Evolutionary conservation across 2,888 invertebrate species (phyloP).

Genomic region (Pristionchus mayeri): DNA sequence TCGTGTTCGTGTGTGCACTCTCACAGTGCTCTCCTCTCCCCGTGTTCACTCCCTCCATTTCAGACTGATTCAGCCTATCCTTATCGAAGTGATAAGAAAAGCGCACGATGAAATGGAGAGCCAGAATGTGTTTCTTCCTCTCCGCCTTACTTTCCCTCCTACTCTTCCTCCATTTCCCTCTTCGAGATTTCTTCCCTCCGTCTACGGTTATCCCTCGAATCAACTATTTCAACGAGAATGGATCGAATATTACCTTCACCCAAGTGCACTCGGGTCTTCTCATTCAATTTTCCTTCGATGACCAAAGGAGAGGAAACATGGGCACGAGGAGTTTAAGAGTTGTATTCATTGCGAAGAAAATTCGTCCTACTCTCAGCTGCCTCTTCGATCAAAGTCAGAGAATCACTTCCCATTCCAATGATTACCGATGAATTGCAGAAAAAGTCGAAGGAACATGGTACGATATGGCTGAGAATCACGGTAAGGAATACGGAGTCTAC

Average conservation of each 20-base stretch:
- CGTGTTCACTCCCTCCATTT: too few relatives aligned
- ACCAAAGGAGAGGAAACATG: conserved; percentile 20
- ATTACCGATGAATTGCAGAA: not conserved
- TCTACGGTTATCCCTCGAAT: not conserved
- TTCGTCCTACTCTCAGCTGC: not conserved
- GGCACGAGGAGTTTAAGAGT: not conserved
- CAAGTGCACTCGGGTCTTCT: too few relatives aligned
- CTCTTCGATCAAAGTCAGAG: conserved; percentile 19
- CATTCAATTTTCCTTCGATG: conserved; percentile 45
- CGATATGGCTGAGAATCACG: conserved; percentile 35
- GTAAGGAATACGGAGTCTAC: not conserved
- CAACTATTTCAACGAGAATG: not conserved
- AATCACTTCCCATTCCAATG: not conserved
- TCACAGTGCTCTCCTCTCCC: too few relatives aligned
- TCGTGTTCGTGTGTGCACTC: too few relatives aligned
- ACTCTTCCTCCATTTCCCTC: not conserved
- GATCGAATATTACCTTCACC: too few relatives aligned
- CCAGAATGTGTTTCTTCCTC: not conserved
- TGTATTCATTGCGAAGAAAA: not conserved
- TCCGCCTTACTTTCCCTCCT: not conserved
- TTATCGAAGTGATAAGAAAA: too few relatives aligned
- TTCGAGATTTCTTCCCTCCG: not conserved
- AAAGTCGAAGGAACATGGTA: conserved; percentile 37
- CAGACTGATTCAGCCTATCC: too few relatives aligned
- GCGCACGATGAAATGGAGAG: too few relatives aligned